These are phyloP conservation scores for Drosophila parthenogenetica DNA, from an alignment of 2,888 invertebrate genomes.

Conservation along the genomic window DNA sequence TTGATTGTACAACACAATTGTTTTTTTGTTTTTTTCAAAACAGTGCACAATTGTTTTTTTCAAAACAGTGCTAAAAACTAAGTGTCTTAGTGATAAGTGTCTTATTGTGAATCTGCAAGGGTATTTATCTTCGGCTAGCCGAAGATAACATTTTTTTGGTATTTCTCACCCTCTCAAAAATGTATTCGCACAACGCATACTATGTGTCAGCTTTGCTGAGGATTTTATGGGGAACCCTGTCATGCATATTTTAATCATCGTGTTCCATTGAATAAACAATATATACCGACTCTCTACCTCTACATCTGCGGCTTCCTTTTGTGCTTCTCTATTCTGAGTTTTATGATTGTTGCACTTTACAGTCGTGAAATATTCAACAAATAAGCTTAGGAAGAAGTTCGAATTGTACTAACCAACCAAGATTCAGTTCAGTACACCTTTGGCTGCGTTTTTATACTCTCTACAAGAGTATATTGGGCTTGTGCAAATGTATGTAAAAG, in stretches of 20 bases:
- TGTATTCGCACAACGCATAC: slow-evolving; percentile 36
- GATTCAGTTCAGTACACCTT: too few relatives aligned
- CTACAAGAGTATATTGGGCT: too few relatives aligned
- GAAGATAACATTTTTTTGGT: too few relatives aligned
- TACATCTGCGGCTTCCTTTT: slow-evolving; percentile 1
- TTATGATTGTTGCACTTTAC: slow-evolving; percentile 57
- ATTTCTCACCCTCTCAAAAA: slow-evolving; percentile 35
- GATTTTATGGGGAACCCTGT: slow-evolving; percentile 45
- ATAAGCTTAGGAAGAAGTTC: slow-evolving; percentile 15
- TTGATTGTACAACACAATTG: too few relatives aligned
- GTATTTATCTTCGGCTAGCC: too few relatives aligned
- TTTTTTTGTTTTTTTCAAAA: too few relatives aligned
- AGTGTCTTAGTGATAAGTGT: too few relatives aligned
- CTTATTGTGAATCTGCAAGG: too few relatives aligned
- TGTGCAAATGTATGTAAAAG: too few relatives aligned
- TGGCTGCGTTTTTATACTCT: too few relatives aligned
- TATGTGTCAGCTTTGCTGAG: slow-evolving; percentile 62
- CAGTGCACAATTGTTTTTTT: too few relatives aligned
- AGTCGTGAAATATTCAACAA: slow-evolving; percentile 57
- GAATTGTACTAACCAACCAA: neutral
- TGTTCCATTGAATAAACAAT: slow-evolving; percentile 2
- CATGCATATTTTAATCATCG: slow-evolving; percentile 57
- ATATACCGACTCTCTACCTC: neutral
- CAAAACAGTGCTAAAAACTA: too few relatives aligned
- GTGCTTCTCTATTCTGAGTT: slow-evolving; percentile 24